Evolutionary conservation across 2,113 vertebrate species (phyloP), one percentile per base, ranked within the genome.

Genomic region (Brachyhypopomus gauderio): DNA sequence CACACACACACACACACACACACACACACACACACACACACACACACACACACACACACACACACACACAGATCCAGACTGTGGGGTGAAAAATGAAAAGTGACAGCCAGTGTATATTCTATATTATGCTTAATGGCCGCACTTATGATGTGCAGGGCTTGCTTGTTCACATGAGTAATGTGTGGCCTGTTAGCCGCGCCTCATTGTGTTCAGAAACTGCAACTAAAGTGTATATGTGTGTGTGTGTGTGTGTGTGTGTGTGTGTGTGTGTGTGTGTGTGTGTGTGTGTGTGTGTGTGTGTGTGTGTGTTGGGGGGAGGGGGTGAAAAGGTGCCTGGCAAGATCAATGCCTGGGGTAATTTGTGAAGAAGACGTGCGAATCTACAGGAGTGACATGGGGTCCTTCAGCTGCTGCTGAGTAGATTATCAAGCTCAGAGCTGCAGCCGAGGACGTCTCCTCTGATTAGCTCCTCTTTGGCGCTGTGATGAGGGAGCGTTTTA

Each of bases 111-210:
- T 89, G 89, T 89, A 88, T 89, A 87, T 89, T 91, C 90, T 89
- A 90, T 91, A 92, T 91, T 90, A 90, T 87, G 85, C 81, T 85
- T 92, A 92, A 91, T 91, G 84, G 85, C 86, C 84, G 86, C 85
- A 85, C 86, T 89, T 90, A 87, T 82, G 86, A 86, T 79, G 66
- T 82, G 85, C 86, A 73, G 82, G 62, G 80, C 86, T 78, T 78
- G 88, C 84, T 73, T 86, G 87, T 89, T 90, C 88, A 89, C 89
- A 86, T 87, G 89, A 85, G 83, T 89, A 89, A 90, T 90, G 89
- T 84, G 89, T 86, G 80, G 85, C 76, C 86, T 79, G 84, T 87
- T 88, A 88, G 88, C 88, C 85, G 88, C 69, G 87, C 85, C 86
- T 88, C 59, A 83, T 87, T 91, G 88, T 87, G 89, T 86, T 86